Conservation (phyloP, 2,888 invertebrate genomes). For the Trissolcus japonicus region DNA sequence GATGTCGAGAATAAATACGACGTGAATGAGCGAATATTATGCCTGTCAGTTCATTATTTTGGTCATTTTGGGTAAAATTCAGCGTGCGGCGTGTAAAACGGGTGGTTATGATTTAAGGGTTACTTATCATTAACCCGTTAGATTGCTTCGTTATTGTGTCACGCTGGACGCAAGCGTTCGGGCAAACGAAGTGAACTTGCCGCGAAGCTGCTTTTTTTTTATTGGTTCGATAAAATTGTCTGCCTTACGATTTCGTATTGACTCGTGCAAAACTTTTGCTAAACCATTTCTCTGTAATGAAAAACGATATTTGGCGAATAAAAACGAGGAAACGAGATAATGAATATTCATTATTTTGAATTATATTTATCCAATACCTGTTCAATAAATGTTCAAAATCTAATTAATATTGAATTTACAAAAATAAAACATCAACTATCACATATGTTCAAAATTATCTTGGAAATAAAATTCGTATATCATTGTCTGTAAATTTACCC, state of each 20-base stretch:
- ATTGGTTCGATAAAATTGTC: constrained; percentile 53
- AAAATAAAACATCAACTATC: too few species aligned
- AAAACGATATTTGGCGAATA: too few species aligned
- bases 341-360: too few species aligned
- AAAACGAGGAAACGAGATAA: too few species aligned
- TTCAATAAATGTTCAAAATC: too few species aligned
- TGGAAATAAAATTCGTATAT: too few species aligned
- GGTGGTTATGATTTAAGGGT: constrained; percentile 37
- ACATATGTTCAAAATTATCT: too few species aligned
- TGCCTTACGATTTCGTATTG: constrained; percentile 22
- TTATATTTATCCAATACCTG: too few species aligned
- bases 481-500: too few species aligned
- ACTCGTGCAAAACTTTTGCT: constrained; percentile 5
- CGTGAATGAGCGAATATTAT: not conserved
- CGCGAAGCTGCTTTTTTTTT: constrained; percentile 41
- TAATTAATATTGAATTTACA: too few species aligned
- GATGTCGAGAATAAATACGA: not conserved
- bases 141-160: constrained; percentile 42
- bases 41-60: not conserved
- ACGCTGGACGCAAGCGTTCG: constrained; percentile 35
- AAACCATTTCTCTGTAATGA: too few species aligned
- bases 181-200: constrained; percentile 49
- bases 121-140: constrained; percentile 42
- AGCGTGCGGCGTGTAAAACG: constrained; percentile 18
- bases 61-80: constrained; percentile 11